These are phyloP conservation scores for Cheirogaleus medius DNA, from an alignment of 2,113 vertebrate genomes.

Conservation along the genomic window DNA sequence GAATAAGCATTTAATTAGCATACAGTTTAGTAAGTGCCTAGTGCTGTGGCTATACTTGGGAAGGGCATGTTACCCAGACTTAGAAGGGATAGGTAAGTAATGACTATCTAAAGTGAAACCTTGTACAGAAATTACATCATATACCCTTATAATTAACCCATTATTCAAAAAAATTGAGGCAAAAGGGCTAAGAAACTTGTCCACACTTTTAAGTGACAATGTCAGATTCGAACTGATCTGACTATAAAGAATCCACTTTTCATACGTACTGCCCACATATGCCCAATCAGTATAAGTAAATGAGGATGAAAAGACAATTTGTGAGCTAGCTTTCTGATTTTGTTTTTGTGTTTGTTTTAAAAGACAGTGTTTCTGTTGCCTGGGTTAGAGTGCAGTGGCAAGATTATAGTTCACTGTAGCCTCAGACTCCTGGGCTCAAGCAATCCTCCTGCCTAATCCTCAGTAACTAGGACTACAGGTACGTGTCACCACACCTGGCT, in stretches of 20 bases:
- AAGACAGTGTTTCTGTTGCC: too few relatives aligned
- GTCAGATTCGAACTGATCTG: background rate
- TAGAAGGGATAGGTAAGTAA: background rate
- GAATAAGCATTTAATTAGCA: background rate
- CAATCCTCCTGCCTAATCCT: too few relatives aligned
- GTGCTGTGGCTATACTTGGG: background rate
- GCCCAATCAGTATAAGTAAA: background rate
- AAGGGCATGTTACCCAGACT: background rate
- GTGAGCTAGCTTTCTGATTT: background rate
- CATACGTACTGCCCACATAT: background rate
- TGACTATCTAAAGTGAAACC: background rate
- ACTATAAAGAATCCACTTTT: background rate
- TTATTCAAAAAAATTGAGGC: background rate
- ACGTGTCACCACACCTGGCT: too few relatives aligned
- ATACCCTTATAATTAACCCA: background rate
- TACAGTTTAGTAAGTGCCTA: background rate
- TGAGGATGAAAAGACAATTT: background rate
- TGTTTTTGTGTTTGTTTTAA: too few relatives aligned
- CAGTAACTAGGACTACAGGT: too few relatives aligned
- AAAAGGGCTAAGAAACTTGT: background rate
- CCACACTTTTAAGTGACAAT: background rate
- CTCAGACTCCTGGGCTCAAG: too few relatives aligned
- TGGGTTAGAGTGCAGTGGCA: too few relatives aligned
- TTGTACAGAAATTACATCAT: background rate
- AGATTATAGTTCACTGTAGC: too few relatives aligned